Base-by-base conservation (phyloP, 2,888 invertebrate species). In the Masnerella sp. region DNA sequence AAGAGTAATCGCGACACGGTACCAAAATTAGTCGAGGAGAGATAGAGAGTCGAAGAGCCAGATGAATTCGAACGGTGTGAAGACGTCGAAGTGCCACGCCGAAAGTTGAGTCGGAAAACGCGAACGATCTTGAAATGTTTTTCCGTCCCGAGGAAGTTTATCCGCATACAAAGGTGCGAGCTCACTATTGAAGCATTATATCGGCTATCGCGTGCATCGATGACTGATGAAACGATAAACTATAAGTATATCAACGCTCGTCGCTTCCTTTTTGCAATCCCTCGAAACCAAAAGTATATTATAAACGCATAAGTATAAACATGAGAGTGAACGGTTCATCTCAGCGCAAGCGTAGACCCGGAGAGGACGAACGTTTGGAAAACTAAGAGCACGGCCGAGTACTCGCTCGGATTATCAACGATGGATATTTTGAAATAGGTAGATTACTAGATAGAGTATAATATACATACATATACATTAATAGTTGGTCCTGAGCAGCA, bases 271-370 rank as follows among this genome's bases (percentile, higher is more conserved):
- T 75, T 75, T 75, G 71, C 75, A 75, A 59, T 71, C 65, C 75
- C 59, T 62, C 68, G 54, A 68, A 84, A 89, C 85, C 82, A 81
- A 82, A 82, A 54, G 74, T 75, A 70, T 68, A 68, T 51, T 43
- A 42, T 58, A 72, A 77, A 75, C 15, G 22, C 18, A 30, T 68
- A 68, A 52, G 15, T 59, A 52, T 56, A 58, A 49, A 38, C 1
- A 20, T 43, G n/a, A 77, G n/a, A n/a, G n/a, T n/a, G n/a, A n/a
- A n/a, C n/a, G n/a, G n/a, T n/a, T n/a, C n/a, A n/a, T n/a, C n/a
- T n/a, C n/a, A n/a, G n/a, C n/a, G n/a, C n/a, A n/a, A n/a, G n/a
- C n/a, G n/a, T n/a, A n/a, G n/a, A n/a, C n/a, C n/a, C n/a, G n/a
- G n/a, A n/a, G n/a, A n/a, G n/a, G 32, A 20, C 18, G 15, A 68